Base-by-base conservation (phyloP, 2,888 invertebrate genomes). In the Griposia aprilina region DNA sequence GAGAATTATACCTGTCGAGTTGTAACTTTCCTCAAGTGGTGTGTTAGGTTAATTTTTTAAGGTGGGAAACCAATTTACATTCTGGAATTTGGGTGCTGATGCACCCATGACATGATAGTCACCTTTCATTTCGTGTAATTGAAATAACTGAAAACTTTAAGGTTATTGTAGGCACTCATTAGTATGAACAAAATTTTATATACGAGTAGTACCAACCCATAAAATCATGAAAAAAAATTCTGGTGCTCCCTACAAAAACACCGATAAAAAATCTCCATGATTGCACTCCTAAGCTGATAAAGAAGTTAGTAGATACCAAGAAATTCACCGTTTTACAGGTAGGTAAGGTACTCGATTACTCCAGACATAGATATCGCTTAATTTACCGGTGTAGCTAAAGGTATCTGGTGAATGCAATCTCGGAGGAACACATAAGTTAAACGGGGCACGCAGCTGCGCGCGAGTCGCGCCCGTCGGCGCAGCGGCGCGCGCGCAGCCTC, bases 361-460 rank as follows among this genome's bases (percentile, higher is more conserved):
- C 52, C 69, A 72, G 67, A 84, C 83, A 81, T 73, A 83, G 89
- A 82, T 84, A 89, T 87, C 76, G 81, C 82, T 89, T 89, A 83
- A 89, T 86, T 85, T 88, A 89, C 83, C 80, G 67, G 74, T 79
- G 73, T 77, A 78, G 80, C 78, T 84, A 81, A 77, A 83, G 78
- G 75, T 87, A 89, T 89, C 85, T 84, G 68, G 77, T 72, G 76
- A 82, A 82, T 83, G 87, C 87, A 88, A 90, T 90, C 88, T 86
- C 65, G 55, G 77, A 74, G 81, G 84, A 86, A 82, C 87, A 88
- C 88, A 88, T 90, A 86, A 90, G 87, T 87, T 90, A 84, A 88
- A 85, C 84, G 85, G 80, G 78, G 81, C 82, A 83, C 88, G 92
- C 94, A 94, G 94, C 93, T 94, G 94, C 91, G 86, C 89, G 52